Percentiles rank a stretch among this genome's conserved stretches.
Conservation (phyloP, 2,797 vertebrate species). For the Percopsis omiscomaycus region DNA sequence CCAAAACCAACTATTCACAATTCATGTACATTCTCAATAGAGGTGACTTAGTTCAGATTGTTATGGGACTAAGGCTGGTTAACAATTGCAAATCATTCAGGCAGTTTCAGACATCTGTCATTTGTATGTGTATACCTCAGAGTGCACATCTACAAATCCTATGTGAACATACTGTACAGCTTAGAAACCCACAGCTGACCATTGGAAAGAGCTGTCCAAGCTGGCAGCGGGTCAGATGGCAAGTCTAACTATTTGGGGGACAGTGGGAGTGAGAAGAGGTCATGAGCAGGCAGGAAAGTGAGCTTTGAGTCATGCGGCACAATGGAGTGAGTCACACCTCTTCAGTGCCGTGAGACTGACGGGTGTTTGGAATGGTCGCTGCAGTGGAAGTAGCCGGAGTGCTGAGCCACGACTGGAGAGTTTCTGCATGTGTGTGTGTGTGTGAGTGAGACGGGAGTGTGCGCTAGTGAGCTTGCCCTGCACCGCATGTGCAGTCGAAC, state of each 20-base stretch:
- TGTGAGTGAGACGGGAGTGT: neutral
- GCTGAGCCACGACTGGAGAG: conserved; percentile 36
- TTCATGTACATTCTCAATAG: conserved; percentile 35
- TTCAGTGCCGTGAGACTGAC: conserved; percentile 49
- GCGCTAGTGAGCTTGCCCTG: neutral
- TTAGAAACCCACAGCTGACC: conserved; percentile 41
- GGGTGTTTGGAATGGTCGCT: conserved; percentile 62
- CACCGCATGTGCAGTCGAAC: conserved; percentile 29
- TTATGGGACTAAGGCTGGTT: neutral
- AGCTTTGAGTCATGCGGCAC: conserved; percentile 55
- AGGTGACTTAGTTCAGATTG: too few species aligned
- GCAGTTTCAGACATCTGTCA: conserved; percentile 40
- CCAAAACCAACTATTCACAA: conserved; percentile 58
- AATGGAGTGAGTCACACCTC: conserved; percentile 63
- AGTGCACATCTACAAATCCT: conserved; percentile 41
- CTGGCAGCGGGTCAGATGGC: conserved; percentile 58
- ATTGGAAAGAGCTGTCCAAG: conserved; percentile 29
- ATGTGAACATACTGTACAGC: conserved; percentile 32
- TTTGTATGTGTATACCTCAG: conserved; percentile 16
- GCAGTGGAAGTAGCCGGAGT: conserved; percentile 50
- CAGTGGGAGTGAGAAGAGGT: conserved; percentile 45
- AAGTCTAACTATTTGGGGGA: conserved; percentile 40
- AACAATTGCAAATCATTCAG: conserved; percentile 23
- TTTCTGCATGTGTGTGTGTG: conserved; percentile 23
- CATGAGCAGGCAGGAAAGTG: conserved; percentile 40